Conservation (phyloP, 1,140 invertebrate genomes). For the Brachionus koreanus region DNA sequence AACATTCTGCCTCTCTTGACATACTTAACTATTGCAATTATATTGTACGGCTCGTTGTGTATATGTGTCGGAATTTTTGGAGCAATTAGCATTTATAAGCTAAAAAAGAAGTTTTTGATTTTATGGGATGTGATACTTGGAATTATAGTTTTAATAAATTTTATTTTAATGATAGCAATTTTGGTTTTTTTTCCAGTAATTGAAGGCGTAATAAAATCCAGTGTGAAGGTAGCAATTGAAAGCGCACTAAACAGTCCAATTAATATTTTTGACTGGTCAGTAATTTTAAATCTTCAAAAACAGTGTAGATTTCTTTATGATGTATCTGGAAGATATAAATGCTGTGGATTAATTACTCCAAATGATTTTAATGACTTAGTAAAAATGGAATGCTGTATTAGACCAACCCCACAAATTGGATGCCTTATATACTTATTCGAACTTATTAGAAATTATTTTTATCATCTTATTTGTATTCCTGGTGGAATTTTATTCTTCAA, state of each 20-base stretch:
- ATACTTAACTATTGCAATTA: neutral
- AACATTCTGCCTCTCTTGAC: neutral
- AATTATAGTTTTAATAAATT: neutral
- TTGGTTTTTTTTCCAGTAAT: neutral
- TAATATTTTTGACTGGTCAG: neutral
- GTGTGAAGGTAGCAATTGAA: neutral
- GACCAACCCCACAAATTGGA: neutral
- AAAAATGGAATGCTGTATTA: neutral
- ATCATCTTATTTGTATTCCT: neutral
- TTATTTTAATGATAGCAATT: neutral
- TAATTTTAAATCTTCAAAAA: slow-evolving; percentile 4
- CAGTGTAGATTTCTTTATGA: neutral
- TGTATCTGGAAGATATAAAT: neutral
- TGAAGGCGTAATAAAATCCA: neutral
- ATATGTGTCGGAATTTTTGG: neutral
- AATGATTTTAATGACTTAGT: neutral
- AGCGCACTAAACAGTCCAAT: neutral
- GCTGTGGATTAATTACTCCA: neutral
- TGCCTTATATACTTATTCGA: neutral
- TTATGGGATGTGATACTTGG: neutral
- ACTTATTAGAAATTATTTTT: neutral
- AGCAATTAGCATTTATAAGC: neutral
- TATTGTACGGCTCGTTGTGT: neutral
- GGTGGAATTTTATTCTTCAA: neutral
- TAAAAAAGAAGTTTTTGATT: neutral